A percentile compares a stretch with the other conserved stretches of the same genome.
Conservation (phyloP, 2,888 invertebrate species). For the Psylliodes chrysocephalus region DNA sequence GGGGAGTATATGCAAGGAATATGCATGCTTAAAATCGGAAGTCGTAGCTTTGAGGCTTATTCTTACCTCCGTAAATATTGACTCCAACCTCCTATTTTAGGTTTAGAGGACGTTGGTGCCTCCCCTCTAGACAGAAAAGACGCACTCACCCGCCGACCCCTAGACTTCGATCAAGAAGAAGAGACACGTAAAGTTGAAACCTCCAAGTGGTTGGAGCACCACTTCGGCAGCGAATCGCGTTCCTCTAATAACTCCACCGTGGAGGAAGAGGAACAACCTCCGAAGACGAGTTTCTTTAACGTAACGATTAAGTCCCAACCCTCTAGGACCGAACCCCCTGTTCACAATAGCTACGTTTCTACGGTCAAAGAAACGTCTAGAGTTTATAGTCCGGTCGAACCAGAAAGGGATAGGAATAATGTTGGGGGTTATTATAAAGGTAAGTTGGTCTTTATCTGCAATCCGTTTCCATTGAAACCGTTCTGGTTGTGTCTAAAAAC, state of each 20-base stretch:
- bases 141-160: conserved; percentile 80
- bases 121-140: conserved; percentile 77
- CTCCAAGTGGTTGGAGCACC: conserved; percentile 90
- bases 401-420: conserved; percentile 63
- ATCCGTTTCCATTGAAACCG: background rate
- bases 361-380: conserved; percentile 57
- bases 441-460: conserved; percentile 25
- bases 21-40: no score
- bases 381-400: conserved; percentile 61
- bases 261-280: conserved; percentile 70
- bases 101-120: conserved; percentile 50
- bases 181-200: conserved; percentile 90
- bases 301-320: conserved; percentile 79
- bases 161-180: conserved; percentile 89
- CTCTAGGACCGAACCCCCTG: conserved; percentile 58
- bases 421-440: conserved; percentile 54
- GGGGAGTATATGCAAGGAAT: no score
- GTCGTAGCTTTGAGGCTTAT: no score
- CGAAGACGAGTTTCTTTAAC: conserved; percentile 80
- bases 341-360: conserved; percentile 51
- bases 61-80: no score
- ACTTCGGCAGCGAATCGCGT: conserved; percentile 87
- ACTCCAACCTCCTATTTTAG: conserved; percentile 40
- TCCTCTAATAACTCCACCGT: conserved; percentile 77
- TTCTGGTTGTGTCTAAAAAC: no score